phyloP scores from a whole-genome alignment of 2,888 invertebrate genomes.

The Andrena dorsata region DNA sequence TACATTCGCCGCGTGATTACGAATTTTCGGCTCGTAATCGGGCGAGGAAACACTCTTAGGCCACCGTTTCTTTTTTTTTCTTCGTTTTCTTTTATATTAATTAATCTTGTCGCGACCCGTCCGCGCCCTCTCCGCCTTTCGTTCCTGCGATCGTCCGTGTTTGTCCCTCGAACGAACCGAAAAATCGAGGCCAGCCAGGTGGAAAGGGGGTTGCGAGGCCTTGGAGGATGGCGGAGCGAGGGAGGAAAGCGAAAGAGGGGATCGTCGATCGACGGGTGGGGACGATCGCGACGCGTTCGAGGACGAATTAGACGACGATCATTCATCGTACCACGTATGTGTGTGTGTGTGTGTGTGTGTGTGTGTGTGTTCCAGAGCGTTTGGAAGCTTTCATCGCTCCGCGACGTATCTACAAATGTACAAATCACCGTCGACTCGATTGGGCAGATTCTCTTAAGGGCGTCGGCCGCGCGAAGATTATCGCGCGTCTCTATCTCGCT shows the following conservation, averaged over 20 bases:
- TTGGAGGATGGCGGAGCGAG: background rate
- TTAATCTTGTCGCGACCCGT: slow-evolving; percentile 40
- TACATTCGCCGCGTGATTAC: slow-evolving; percentile 47
- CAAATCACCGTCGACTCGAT: slow-evolving; percentile 71
- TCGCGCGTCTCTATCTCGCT: background rate
- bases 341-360: slow-evolving; percentile 1
- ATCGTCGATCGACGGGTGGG: background rate
- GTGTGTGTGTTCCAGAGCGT: slow-evolving; percentile 39
- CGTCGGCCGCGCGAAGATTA: background rate
- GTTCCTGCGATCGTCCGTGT: slow-evolving; percentile 3
- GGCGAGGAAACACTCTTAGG: slow-evolving; percentile 55
- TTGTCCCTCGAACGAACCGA: background rate
- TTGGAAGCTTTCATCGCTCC: slow-evolving; percentile 60
- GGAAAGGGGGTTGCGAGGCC: background rate
- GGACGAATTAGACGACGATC: slow-evolving; percentile 22
- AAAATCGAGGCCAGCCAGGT: background rate
- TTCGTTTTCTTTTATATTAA: background rate
- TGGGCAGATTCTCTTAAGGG: slow-evolving; percentile 5
- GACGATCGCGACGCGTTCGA: slow-evolving; percentile 36
- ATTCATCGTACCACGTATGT: background rate
- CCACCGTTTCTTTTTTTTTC: slow-evolving; percentile 42
- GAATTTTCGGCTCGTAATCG: slow-evolving; percentile 40
- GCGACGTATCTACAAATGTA: slow-evolving; percentile 81
- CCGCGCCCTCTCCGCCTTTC: background rate
- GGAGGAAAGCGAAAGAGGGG: background rate